These are phyloP conservation scores for Anguilla anguilla DNA, from an alignment of 2,797 vertebrate species.

Conservation along the genomic window DNA sequence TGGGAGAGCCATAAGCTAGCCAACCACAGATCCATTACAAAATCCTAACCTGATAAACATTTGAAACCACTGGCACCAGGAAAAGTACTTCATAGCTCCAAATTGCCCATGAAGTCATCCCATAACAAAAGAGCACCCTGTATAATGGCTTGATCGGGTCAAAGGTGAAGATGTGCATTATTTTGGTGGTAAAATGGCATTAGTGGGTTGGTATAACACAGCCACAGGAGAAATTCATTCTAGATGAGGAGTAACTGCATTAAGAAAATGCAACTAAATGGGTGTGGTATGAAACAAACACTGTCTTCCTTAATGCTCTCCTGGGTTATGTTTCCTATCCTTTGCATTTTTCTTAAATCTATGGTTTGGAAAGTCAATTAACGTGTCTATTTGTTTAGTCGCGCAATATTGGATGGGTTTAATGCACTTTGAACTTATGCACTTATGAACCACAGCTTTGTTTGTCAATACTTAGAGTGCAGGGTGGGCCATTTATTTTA, in stretches of 20 bases:
- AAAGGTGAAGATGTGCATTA: slow-evolving; percentile 67
- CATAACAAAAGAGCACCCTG: slow-evolving; percentile 50
- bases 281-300: slow-evolving; percentile 65
- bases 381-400: neutral
- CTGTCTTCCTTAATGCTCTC: slow-evolving; percentile 58
- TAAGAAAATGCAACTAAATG: slow-evolving; percentile 56
- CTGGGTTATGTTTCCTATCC: slow-evolving; percentile 47
- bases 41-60: slow-evolving; percentile 54
- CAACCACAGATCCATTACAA: slow-evolving; percentile 58
- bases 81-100: slow-evolving; percentile 49
- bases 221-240: slow-evolving; percentile 39
- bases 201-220: slow-evolving; percentile 59
- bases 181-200: slow-evolving; percentile 53
- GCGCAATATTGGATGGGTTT: slow-evolving; percentile 1
- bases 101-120: slow-evolving; percentile 48
- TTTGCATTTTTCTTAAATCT: slow-evolving; percentile 51
- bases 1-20: slow-evolving; percentile 48
- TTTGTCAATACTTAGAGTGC: slow-evolving; percentile 22
- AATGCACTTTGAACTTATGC: slow-evolving; percentile 22
- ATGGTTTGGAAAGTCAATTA: slow-evolving; percentile 62
- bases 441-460: slow-evolving; percentile 29
- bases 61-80: slow-evolving; percentile 61
- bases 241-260: slow-evolving; percentile 62
- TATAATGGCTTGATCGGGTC: slow-evolving; percentile 54
- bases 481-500: slow-evolving; percentile 22